Percentiles rank a stretch among this genome's conserved stretches.
These are phyloP conservation scores for Channa striata DNA, from an alignment of 2,797 vertebrate species.

Conservation along the genomic window DNA sequence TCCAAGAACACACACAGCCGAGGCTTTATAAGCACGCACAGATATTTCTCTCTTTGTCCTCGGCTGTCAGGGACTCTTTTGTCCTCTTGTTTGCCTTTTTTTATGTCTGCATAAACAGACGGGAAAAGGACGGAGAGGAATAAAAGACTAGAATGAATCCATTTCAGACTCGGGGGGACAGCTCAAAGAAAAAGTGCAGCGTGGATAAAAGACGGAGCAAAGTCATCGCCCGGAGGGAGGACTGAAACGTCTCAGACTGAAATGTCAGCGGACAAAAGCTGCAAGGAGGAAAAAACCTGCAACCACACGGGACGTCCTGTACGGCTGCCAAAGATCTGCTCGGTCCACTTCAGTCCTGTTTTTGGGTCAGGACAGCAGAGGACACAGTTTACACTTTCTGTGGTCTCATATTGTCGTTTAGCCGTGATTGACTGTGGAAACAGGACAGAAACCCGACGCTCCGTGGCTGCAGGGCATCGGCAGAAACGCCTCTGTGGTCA, in stretches of 20 bases:
- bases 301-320: not conserved
- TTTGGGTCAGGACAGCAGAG: conserved; percentile 30
- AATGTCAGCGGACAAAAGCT: conserved; percentile 45
- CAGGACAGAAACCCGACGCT: not conserved
- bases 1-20: conserved; percentile 12
- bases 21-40: conserved; percentile 12
- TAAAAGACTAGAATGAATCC: conserved; percentile 44
- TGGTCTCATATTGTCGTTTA: not conserved
- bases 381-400: not conserved
- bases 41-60: conserved; percentile 47
- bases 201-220: conserved; percentile 23
- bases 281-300: conserved; percentile 30
- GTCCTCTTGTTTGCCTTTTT: conserved; percentile 49
- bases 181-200: conserved; percentile 35
- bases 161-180: conserved; percentile 31
- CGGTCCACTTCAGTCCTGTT: conserved; percentile 7
- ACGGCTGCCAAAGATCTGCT: not conserved
- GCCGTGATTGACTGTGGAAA: not conserved
- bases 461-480: not conserved
- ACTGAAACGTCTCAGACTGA: conserved; percentile 19
- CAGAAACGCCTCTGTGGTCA: not conserved
- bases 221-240: conserved; percentile 41
- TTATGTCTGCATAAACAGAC: conserved; percentile 45
- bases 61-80: conserved; percentile 50
- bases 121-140: conserved; percentile 22